These are phyloP conservation scores for Oryzias curvinotus DNA, from an alignment of 2,113 vertebrate species.

Conservation along the genomic window DNA sequence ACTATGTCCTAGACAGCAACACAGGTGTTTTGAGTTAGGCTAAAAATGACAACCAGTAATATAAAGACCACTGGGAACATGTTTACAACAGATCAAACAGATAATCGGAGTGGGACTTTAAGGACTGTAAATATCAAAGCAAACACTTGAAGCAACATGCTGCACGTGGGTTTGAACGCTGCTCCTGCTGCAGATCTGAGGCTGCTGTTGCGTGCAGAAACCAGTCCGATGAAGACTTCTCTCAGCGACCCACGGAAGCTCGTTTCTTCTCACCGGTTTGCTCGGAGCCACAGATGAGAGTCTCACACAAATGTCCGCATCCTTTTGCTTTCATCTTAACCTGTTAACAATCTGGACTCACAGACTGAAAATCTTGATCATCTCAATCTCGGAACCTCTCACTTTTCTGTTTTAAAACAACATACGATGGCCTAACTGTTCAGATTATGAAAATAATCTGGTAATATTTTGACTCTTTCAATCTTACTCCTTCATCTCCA, in stretches of 20 bases:
- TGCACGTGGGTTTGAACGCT: too few species aligned
- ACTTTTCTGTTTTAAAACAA: not conserved
- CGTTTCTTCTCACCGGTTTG: not conserved
- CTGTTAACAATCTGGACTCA: constrained; percentile 1
- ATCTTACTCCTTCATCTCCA: not conserved
- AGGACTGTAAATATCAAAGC: too few species aligned
- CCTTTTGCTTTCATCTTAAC: not conserved
- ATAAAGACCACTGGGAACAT: too few species aligned
- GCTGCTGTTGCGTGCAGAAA: constrained; percentile 27
- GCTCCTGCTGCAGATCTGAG: too few species aligned
- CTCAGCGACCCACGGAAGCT: constrained; percentile 64
- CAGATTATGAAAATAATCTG: constrained; percentile 14
- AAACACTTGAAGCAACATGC: too few species aligned
- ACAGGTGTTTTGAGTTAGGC: too few species aligned
- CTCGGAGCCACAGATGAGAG: not conserved
- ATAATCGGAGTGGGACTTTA: too few species aligned
- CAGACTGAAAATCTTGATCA: not conserved
- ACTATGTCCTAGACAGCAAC: too few species aligned
- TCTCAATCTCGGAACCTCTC: constrained; percentile 8
- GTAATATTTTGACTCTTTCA: not conserved
- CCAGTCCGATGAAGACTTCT: constrained; percentile 26
- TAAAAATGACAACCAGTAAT: too few species aligned
- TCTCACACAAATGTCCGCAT: constrained; percentile 14
- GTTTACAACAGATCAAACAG: too few species aligned
- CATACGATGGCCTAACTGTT: not conserved